Percentiles rank a stretch among this genome's conserved stretches.
phyloP scores from a whole-genome alignment of 1,140 invertebrate genomes.

The Cyrtorhinus lividipennis region DNA sequence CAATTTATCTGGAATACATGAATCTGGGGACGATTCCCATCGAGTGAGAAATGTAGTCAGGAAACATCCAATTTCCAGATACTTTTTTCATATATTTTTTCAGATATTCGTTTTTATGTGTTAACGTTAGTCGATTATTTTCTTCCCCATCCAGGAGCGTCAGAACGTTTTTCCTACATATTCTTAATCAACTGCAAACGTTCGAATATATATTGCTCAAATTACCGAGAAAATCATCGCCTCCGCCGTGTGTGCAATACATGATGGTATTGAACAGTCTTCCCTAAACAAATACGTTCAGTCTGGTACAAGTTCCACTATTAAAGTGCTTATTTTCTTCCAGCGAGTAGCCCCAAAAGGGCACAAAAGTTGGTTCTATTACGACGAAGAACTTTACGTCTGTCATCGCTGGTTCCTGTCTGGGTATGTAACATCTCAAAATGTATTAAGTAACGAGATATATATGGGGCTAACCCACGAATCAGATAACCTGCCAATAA shows the following conservation, averaged over 20 bases:
- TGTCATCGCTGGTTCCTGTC: constrained; percentile 3
- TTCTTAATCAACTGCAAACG: not conserved
- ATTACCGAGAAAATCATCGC: not conserved
- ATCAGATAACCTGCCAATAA: too few species aligned
- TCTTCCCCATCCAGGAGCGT: too few species aligned
- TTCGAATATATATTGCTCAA: not conserved
- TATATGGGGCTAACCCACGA: too few species aligned
- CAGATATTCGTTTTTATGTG: too few species aligned
- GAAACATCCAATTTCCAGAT: too few species aligned
- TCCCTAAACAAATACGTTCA: too few species aligned
- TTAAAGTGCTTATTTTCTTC: not conserved
- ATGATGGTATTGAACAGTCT: not conserved
- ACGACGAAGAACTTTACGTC: constrained; percentile 7
- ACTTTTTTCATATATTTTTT: too few species aligned
- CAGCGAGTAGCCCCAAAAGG: not conserved
- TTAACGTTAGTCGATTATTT: too few species aligned
- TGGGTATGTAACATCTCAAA: constrained; percentile 8
- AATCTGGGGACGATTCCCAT: not conserved
- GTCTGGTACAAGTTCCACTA: too few species aligned
- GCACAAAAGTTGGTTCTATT: constrained; percentile 2
- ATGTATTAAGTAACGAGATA: too few species aligned
- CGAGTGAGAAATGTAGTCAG: too few species aligned
- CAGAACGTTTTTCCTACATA: not conserved
- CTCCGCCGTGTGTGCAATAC: not conserved
- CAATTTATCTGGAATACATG: not conserved